These are phyloP conservation scores for Rotaria macrura DNA, from an alignment of 2,888 invertebrate species.

Conservation along the genomic window DNA sequence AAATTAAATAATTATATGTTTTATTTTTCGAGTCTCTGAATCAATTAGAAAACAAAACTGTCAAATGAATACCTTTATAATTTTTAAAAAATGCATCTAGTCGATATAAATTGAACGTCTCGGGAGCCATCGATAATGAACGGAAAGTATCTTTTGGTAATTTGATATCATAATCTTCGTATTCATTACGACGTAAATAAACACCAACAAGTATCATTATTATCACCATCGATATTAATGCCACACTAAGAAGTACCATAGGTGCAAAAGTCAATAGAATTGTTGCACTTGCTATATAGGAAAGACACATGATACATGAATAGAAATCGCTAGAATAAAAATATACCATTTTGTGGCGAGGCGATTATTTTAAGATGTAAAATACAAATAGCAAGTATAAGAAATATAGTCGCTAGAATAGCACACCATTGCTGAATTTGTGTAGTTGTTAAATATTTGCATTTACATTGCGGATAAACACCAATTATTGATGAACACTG, in stretches of 20 bases:
- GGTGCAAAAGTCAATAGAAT: not conserved
- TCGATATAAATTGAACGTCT: not conserved
- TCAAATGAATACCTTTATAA: not conserved
- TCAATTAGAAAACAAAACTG: not conserved
- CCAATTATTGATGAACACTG: not conserved
- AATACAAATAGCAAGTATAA: not conserved
- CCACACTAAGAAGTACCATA: not conserved
- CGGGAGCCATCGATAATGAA: not conserved
- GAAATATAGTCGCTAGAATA: not conserved
- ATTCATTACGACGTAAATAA: conserved; percentile 17
- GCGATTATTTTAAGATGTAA: not conserved
- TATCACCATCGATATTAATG: not conserved
- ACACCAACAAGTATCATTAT: not conserved
- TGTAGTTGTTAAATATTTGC: not conserved
- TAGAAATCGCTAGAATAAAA: not conserved
- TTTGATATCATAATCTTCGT: conserved; percentile 6
- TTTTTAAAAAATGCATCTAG: not conserved
- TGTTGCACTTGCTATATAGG: not conserved
- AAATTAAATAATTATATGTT: not conserved
- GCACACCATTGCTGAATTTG: not conserved
- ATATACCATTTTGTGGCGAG: not conserved
- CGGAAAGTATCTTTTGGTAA: not conserved
- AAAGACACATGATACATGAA: not conserved
- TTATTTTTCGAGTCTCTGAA: not conserved
- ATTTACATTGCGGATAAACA: not conserved